Percentiles rank a stretch among this genome's conserved stretches.
These are phyloP conservation scores for Archilochus colubris DNA, from an alignment of 2,113 vertebrate species.

Conservation along the genomic window DNA sequence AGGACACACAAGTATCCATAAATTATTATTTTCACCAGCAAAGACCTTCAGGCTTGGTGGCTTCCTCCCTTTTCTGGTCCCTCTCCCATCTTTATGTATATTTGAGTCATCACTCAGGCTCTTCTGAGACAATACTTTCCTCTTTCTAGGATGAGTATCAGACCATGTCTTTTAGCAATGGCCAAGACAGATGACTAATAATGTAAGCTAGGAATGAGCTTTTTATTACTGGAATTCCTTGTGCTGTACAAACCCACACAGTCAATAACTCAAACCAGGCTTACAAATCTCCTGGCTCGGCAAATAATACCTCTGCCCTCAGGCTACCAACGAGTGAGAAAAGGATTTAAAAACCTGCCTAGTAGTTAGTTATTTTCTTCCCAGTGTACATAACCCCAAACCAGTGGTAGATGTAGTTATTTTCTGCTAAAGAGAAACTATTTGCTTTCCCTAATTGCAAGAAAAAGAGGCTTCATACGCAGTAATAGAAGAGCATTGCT, in stretches of 20 bases:
- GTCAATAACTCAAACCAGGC: constrained; percentile 27
- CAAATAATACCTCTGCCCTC: not conserved
- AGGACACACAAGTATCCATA: not conserved
- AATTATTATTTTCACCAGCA: not conserved
- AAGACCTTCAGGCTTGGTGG: not conserved
- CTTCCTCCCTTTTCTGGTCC: not conserved
- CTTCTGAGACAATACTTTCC: not conserved
- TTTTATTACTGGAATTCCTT: constrained; percentile 32
- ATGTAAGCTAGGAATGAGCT: not conserved
- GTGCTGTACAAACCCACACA: not conserved
- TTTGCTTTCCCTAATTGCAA: not conserved
- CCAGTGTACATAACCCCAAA: not conserved
- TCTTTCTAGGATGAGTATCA: not conserved
- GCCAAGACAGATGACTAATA: not conserved
- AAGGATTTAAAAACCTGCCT: not conserved
- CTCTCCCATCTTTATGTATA: not conserved
- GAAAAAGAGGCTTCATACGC: not conserved
- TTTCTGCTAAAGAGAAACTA: not conserved
- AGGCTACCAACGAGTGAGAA: not conserved
- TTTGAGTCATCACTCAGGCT: not conserved
- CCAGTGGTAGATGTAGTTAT: not conserved
- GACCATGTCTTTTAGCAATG: not conserved
- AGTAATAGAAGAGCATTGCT: not conserved
- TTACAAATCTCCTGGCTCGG: not conserved
- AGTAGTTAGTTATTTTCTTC: not conserved